Conservation (phyloP, 2,888 invertebrate species). For the Patella pellucida region DNA sequence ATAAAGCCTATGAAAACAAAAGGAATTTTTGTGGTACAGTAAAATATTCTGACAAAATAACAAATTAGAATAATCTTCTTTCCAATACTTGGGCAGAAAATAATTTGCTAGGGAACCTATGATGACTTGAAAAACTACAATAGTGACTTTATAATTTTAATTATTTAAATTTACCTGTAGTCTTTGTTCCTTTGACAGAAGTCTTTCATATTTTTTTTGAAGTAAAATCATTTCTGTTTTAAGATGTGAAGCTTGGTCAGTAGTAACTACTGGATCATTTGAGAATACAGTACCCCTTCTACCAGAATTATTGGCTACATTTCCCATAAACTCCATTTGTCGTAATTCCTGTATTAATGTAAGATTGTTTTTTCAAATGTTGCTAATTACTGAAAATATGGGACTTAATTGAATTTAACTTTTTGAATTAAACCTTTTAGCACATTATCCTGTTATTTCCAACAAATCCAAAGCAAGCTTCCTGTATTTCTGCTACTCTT, state of each 20-base stretch:
- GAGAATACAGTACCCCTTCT: conserved; percentile 53
- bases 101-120: background rate
- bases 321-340: conserved; percentile 64
- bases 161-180: conserved; percentile 61
- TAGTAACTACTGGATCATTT: conserved; percentile 42
- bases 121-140: background rate
- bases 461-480: too few species aligned
- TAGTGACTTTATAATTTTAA: background rate
- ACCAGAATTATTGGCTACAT: conserved; percentile 40
- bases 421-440: too few species aligned
- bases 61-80: background rate
- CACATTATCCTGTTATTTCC: too few species aligned
- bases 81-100: background rate
- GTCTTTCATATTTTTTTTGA: conserved; percentile 68
- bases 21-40: background rate
- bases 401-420: too few species aligned
- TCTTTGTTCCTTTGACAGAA: conserved; percentile 68
- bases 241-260: conserved; percentile 60
- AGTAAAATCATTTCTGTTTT: conserved; percentile 68
- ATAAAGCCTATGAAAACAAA: conserved; percentile 54
- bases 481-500: too few species aligned
- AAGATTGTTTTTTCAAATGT: too few species aligned
- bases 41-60: background rate
- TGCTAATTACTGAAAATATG: too few species aligned
- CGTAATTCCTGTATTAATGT: conserved; percentile 60